Base-by-base conservation (phyloP, 2,797 vertebrate species). In the Ctenopoma multispine region DNA sequence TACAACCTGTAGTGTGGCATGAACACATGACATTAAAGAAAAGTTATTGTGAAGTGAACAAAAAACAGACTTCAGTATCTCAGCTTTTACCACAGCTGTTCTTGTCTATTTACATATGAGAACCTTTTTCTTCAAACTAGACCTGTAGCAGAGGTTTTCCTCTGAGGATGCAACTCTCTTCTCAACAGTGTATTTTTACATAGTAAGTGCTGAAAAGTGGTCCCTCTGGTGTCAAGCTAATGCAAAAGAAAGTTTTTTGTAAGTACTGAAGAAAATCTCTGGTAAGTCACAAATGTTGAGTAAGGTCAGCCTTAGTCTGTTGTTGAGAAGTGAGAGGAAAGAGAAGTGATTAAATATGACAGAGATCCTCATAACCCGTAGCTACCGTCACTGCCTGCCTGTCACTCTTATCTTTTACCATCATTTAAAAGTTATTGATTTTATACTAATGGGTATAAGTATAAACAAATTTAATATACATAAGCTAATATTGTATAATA, bases 191-290 rank as follows among this genome's bases (percentile, higher is more conserved):
- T 27, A 17, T 41, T 63, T 48, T 40, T 54, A 31, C 27, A 40
- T 21, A 21, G 0, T 36, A 20, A 66, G 59, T 7, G 2, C 7
- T 53, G 53, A 9, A 21, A 4, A 21, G 13, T 47, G 7, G 20
- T 41, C 7, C 1, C 44, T 73, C 15, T 40, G 46, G 12, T 69
- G 60, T 51, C 50, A 56, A 56, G 48, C n/a, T 48, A 51, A 81
- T 29, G 21, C 43, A 8, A 36, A 40, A 46, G 29, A 23, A 43
- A 53, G 40, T 58, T 69, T 1, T 15, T 46, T 44, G n/a, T 48
- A 1, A 13, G 17, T 13, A 15, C 6, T 43, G 14, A 44, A 31
- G 12, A 18, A 44, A 47, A 51, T 23, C 3, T 17, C 17, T 61
- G 36, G 14, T 12, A 63, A 34, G 21, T 34, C 17, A 47, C 11